Percentiles rank a stretch among this genome's conserved stretches.
phyloP scores from a whole-genome alignment of 2,797 vertebrate species.

The Melanogrammus aeglefinus region DNA sequence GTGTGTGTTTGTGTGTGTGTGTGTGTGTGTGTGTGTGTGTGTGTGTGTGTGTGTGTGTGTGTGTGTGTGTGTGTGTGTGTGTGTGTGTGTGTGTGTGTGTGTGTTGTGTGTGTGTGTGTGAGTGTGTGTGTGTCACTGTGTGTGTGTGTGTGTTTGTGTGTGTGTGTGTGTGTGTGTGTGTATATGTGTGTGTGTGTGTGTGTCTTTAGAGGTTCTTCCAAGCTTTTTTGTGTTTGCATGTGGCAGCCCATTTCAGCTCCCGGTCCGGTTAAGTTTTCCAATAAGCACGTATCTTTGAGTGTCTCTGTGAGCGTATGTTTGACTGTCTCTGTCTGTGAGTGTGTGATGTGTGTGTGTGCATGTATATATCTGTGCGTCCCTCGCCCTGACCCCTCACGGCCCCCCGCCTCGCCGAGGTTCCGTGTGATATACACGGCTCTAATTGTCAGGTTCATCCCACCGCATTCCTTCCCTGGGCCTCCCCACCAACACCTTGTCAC shows the following conservation, averaged over 20 bases:
- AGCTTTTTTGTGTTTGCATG: too few relatives aligned
- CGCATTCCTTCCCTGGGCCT: constrained; percentile 79
- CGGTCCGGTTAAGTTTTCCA: too few relatives aligned
- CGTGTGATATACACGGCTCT: constrained; percentile 74
- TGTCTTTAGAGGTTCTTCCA: too few relatives aligned
- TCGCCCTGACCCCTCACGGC: constrained; percentile 33
- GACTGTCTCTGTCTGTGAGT: not conserved
- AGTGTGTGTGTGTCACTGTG: not conserved
- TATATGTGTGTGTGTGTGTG: too few relatives aligned
- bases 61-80: too few relatives aligned
- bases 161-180: too few relatives aligned
- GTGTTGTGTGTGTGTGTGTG: not conserved
- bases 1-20: not conserved
- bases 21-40: too few relatives aligned
- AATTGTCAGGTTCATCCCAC: constrained; percentile 80
- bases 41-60: too few relatives aligned
- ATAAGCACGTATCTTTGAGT: not conserved
- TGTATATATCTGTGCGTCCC: constrained; percentile 5
- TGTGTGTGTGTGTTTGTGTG: too few relatives aligned
- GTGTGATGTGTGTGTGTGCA: not conserved
- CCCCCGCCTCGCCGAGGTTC: constrained; percentile 56
- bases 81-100: too few relatives aligned
- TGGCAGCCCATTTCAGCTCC: too few relatives aligned
- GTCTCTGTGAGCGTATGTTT: not conserved
- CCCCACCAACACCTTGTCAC: constrained; percentile 86